Conservation (phyloP, 2,888 invertebrate species). For the Patella pellucida region DNA sequence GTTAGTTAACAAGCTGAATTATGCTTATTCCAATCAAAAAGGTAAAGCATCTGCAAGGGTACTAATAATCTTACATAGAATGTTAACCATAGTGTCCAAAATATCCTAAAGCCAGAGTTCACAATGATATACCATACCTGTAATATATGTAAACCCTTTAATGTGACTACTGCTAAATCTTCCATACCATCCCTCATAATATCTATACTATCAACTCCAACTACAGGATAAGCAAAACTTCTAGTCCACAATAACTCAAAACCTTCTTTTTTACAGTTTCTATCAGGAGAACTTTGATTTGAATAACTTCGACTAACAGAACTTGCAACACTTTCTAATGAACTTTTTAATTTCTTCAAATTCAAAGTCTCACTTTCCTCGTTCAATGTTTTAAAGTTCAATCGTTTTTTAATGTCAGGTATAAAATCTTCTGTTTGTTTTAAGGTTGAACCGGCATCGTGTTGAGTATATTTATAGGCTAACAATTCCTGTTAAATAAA, state of each 20-base stretch:
- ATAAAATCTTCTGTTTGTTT: slow-evolving; percentile 30
- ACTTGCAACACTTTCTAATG: too few relatives aligned
- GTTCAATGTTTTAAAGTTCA: too few relatives aligned
- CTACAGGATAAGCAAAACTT: slow-evolving; percentile 77
- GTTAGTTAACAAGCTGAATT: too few relatives aligned
- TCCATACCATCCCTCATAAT: slow-evolving; percentile 79
- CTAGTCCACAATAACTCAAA: slow-evolving; percentile 72
- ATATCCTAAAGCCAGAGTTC: too few relatives aligned
- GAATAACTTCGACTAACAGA: too few relatives aligned
- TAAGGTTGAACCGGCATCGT: too few relatives aligned
- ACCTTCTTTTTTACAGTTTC: slow-evolving; percentile 12
- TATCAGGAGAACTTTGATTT: not conserved
- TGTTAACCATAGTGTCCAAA: too few relatives aligned
- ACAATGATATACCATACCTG: slow-evolving; percentile 69
- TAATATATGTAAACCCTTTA: slow-evolving; percentile 79
- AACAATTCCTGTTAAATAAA: slow-evolving; percentile 56
- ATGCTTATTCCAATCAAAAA: not conserved
- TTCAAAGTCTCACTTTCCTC: not conserved
- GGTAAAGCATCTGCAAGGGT: not conserved
- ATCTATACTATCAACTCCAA: slow-evolving; percentile 77
- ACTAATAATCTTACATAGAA: too few relatives aligned
- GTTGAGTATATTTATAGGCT: slow-evolving; percentile 54
- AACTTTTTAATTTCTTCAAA: too few relatives aligned
- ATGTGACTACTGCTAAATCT: slow-evolving; percentile 78
- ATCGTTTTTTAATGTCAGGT: too few relatives aligned